A percentile compares a stretch with the other conserved stretches of the same genome.
Conservation (phyloP, 2,888 invertebrate genomes). For the Drepanosiphum platanoidis region DNA sequence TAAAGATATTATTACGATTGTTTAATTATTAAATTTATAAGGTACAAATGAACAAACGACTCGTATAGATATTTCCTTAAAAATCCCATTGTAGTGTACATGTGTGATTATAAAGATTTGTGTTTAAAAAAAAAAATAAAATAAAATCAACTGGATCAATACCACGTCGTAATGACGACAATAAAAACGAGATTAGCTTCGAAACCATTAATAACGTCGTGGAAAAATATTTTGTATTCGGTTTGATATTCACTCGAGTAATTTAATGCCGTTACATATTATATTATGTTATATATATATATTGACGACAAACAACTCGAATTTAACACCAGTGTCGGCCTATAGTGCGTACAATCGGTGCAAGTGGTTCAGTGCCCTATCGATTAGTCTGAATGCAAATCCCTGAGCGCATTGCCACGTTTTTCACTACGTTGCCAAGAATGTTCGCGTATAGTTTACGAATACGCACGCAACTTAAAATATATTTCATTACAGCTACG, state of each 20-base stretch:
- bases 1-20: not conserved
- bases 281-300: not conserved
- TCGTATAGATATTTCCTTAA: too few relatives aligned
- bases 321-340: not conserved
- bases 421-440: not conserved
- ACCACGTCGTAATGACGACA: not conserved
- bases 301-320: not conserved
- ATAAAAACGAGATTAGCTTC: not conserved
- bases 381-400: constrained; percentile 35
- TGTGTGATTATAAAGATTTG: not conserved
- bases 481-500: not conserved
- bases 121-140: not conserved
- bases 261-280: too few relatives aligned
- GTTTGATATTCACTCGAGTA: not conserved
- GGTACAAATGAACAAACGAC: not conserved
- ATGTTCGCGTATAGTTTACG: not conserved
- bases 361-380: constrained; percentile 52
- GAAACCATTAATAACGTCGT: not conserved
- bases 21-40: not conserved
- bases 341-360: constrained; percentile 47
- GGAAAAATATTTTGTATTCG: constrained; percentile 23
- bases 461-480: not conserved
- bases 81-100: too few relatives aligned
- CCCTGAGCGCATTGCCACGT: not conserved
- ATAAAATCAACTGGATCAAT: not conserved